These are phyloP conservation scores for Limanda limanda DNA, from an alignment of 2,113 vertebrate species.

Conservation along the genomic window DNA sequence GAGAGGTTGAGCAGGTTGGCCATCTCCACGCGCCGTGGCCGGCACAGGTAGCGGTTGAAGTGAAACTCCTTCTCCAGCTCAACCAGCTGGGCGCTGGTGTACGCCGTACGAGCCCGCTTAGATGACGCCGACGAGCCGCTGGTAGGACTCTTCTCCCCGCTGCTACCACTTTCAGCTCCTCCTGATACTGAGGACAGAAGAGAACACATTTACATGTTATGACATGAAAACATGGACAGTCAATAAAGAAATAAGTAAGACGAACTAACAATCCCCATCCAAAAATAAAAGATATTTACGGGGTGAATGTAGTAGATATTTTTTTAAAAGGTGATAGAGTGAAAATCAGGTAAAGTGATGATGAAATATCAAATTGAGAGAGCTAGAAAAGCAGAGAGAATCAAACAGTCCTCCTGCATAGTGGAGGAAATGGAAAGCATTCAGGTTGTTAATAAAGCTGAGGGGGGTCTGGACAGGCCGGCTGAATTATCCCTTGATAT, in stretches of 20 bases:
- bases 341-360: neutral
- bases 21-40: conserved; percentile 96
- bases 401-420: conserved; percentile 87
- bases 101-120: conserved; percentile 97
- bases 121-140: conserved; percentile 89
- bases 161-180: conserved; percentile 88
- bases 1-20: conserved; percentile 97
- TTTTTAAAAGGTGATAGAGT: neutral
- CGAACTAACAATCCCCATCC: neutral
- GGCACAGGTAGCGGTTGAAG: conserved; percentile 97
- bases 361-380: neutral
- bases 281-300: neutral
- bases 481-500: conserved; percentile 85
- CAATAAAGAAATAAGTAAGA: neutral
- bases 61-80: conserved; percentile 91
- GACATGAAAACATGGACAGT: neutral
- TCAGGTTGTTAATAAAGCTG: conserved; percentile 92
- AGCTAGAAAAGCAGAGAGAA: conserved; percentile 43
- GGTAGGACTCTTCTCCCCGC: conserved; percentile 95
- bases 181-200: conserved; percentile 60
- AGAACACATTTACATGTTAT: neutral
- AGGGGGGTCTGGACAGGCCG: conserved; percentile 60
- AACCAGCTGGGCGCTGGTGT: conserved; percentile 96
- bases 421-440: conserved; percentile 91
- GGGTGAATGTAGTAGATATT: neutral